Evolutionary conservation across 2,113 vertebrate species (phyloP), one percentile per base, ranked within the genome.

Genomic region (Cepphus grylle): DNA sequence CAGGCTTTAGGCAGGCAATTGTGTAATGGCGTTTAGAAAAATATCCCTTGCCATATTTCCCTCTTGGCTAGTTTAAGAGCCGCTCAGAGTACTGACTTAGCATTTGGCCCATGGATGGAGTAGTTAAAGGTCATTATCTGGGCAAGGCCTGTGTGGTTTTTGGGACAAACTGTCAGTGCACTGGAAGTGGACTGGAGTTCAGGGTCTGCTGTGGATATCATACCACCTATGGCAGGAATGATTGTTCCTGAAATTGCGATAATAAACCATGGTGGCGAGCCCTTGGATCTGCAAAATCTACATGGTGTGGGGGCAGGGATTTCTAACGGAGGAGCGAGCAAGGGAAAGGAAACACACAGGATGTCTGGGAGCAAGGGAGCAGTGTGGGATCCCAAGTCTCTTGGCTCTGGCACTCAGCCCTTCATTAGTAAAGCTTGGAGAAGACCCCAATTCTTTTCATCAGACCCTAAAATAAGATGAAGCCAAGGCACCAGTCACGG

Each of bases 241-340:
- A 3, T 21, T 0, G 0, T 19, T 71, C 53, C 72, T 4, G 8
- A 45, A 34, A 19, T 18, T 30, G n/a, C 2, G 5, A 3, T 15
- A 1, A 14, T 8, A 3, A 20, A 4, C 76, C 1, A 0, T 4
- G 19, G 40, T 16, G 69, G 19, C 0, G 2, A 45, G 30, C 3
- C 36, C 53, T 36, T 15, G 82, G 81, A 13, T 7, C 36, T 21
- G 30, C 10, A 9, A 21, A 5, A 6, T 3, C 8, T 15, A 0
- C 1, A 0, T 14, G 52, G 30, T 19, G 71, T 18, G 23, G 9
- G 81, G 89, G 72, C 56, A 86, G 87, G 52, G 62, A 6, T 20
- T 81, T n/a, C 47, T 30, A 4, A 13, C 0, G 2, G 73, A 74
- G 77, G 18, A 47, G 18, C 26, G 56, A 42, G 62, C 1, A 17